Base-by-base conservation (phyloP, 2,888 invertebrate genomes). In the Conus canariensis region DNA sequence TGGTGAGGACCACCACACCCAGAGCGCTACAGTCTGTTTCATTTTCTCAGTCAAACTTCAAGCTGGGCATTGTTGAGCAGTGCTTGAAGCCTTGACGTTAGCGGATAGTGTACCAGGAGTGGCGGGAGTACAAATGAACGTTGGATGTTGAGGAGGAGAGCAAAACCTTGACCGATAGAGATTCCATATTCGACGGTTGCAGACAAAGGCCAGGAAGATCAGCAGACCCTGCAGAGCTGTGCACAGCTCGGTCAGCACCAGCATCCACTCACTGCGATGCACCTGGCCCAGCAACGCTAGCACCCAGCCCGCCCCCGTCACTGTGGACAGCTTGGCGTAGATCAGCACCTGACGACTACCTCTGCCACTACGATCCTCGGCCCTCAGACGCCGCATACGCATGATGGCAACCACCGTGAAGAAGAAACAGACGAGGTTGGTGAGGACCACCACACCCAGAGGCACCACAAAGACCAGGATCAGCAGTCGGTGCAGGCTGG, bases 201-300 rank as follows among this genome's bases (percentile, higher is more conserved):
- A 88, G 25, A 77, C 77, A 67, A 74, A 88, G 88, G 88, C 7
- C 58, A 88, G 88, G 59, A 88, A 88, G 59, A 88, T 25, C 12
- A 88, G 16, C 16, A 80, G 14, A 19, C 88, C 88, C 22, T 77
- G 74, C 8, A 12, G 14, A 59, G 2, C 58, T 2, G 87, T 85
- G 85, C 85, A 85, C 19, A 60, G 60, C 22, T 60, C 85, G 5
- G 60, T 45, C n/a, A 85, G 19, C 85, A 85, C 60, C 45, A 59
- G 64, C 60, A 85, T 3, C 85, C 85, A 85, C 25, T n/a, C 64
- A 8, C 14, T 45, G 85, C 10, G 10, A 60, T n/a, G 16, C 60
- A 85, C 56, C 12, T 19, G 8, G 12, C 14, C 85, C 60, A 64
- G 12, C 64, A 45, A 10, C 1, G 25, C 30, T 6, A 80, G 77